Base-by-base conservation (phyloP, 2,113 vertebrate species). In the Eleginops maclovinus region DNA sequence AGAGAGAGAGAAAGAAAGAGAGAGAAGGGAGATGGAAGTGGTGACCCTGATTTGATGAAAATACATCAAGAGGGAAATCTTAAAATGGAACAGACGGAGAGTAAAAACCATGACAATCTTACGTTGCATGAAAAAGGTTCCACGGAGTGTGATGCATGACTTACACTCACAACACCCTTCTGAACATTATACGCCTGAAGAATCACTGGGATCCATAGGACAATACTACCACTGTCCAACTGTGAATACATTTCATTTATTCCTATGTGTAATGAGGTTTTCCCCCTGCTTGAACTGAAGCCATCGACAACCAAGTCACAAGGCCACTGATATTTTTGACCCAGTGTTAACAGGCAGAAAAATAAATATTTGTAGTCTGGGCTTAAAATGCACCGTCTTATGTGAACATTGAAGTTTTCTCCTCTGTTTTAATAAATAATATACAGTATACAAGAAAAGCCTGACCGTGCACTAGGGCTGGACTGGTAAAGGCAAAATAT, bases 281-380 rank as follows among this genome's bases (percentile, higher is more conserved):
- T 47, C 26, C 10, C 41, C 13, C 28, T 21, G 22, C 24, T 11
- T 16, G 5, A 26, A 43, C 9, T 55, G 22, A 81, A 81, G n/a
- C 56, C 31, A 59, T 67, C 40, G 53, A 36, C 21, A 43, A 17
- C 24, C 60, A 41, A 50, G 43, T 66, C 14, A 59, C 66, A 65
- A 24, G 51, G 56, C 31, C 24, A 50, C 47, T 72, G 47, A 73
- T 79, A 77, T 82, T 79, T 77, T 67, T 54, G n/a, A 60, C 49
- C 28, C 6, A 14, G 36, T 50, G 60, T 80, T 83, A 60, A 79
- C 54, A 63, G 61, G 65, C 64, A 74, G 60, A 62, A 70, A 61
- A 5, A 76, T 46, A 4, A 26, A 40, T 73, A 51, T 47, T 66
- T 75, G 56, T 61, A 62, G 61, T 79, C 75, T 10, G 50, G 21